Evolutionary conservation across 2,113 vertebrate species (phyloP), one percentile per base, ranked within the genome.

Genomic region (Paralichthys olivaceus): DNA sequence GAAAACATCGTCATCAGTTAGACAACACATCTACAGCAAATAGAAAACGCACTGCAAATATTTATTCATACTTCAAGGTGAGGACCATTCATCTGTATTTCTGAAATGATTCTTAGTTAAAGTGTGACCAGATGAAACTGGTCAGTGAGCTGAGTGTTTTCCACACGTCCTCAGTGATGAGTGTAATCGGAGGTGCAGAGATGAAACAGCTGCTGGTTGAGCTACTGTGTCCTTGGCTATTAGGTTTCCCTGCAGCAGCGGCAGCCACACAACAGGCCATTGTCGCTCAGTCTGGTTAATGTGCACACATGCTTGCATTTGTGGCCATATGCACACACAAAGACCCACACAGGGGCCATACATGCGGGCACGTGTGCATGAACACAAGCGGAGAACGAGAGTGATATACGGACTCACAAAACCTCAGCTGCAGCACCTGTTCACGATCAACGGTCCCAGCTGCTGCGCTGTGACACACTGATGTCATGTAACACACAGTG

Each of bases 351-450:
- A 29, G 28, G 32, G 64, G 49, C 76, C 72, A 32, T 53, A 57
- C 77, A 61, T 54, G 67, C 55, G 23, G 77, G 81, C 87, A 90
- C 79, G 68, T 81, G 83, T 75, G 84, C 56, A 15, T 7, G 45
- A 20, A 43, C 74, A 47, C 74, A 77, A 57, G 61, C 45, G 51
- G 25, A 56, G 58, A 59, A 66, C 45, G 40, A 68, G 69, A 80
- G 78, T 80, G 79, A 80, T 70, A 74, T 28, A 72, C 72, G 63
- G 74, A 67, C 70, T 54, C 54, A 29, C 22, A 43, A 69, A 81
- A 74, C 81, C 82, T 86, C 79, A 74, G 78, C 83, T 59, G 80
- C 68, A 51, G 80, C 92, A 92, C 87, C 89, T 93, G 92, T 91
- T 89, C 72, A 73, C 55, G 7, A 69, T 71, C 74, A 23, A 26